Evolutionary conservation across 1,140 invertebrate species (phyloP).

Genomic region (Zaprionus africanus): DNA sequence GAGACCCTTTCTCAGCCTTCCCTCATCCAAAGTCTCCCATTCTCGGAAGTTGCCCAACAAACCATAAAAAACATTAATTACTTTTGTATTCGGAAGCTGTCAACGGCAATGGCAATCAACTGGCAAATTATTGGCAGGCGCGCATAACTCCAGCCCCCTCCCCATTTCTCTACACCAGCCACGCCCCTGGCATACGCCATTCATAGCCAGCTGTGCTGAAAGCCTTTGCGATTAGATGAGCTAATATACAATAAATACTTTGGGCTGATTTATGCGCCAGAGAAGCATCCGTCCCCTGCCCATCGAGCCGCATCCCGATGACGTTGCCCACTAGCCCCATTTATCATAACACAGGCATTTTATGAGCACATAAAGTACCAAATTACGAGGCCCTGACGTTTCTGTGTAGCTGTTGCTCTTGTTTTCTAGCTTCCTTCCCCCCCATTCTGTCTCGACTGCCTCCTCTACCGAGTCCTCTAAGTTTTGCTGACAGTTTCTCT

Average conservation of each 20-base stretch:
- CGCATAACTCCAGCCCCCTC: neutral
- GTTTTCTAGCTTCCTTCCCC: neutral
- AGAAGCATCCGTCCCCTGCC: neutral
- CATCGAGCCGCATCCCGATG: neutral
- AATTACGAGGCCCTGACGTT: conserved; percentile 18
- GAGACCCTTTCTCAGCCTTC: neutral
- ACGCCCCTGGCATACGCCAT: neutral
- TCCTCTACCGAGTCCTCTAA: neutral
- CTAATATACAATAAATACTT: conserved; percentile 49
- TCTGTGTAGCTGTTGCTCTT: neutral
- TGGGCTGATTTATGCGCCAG: conserved; percentile 38
- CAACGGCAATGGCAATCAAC: conserved; percentile 46
- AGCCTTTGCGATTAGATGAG: conserved; percentile 23
- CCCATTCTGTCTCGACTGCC: neutral
- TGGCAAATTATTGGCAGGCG: conserved; percentile 47
- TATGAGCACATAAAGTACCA: conserved; percentile 38
- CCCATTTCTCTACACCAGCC: neutral
- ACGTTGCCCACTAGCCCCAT: conserved; percentile 22
- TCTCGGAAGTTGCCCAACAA: conserved; percentile 17
- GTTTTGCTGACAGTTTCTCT: neutral
- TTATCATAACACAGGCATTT: conserved; percentile 34
- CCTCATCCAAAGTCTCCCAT: neutral
- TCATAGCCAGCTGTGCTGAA: neutral
- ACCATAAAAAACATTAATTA: conserved; percentile 54
- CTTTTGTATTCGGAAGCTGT: conserved; percentile 39